phyloP scores from a whole-genome alignment of 2,113 vertebrate genomes.

The Actenoides lindsayi region DNA sequence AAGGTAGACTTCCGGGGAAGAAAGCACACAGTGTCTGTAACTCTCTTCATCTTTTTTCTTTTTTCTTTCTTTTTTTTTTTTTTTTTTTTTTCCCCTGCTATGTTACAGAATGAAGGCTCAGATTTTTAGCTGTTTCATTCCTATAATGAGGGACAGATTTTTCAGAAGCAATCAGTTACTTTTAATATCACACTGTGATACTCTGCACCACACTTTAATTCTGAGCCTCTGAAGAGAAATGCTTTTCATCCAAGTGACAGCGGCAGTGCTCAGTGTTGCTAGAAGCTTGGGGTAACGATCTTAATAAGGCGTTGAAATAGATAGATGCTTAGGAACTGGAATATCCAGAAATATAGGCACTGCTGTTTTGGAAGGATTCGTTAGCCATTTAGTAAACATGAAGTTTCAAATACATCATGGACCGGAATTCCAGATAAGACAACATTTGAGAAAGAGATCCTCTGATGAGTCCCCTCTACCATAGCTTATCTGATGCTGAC shows the following conservation, averaged over 20 bases:
- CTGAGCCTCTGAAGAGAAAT: neutral
- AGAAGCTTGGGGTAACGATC: neutral
- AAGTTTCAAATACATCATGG: neutral
- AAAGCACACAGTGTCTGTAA: neutral
- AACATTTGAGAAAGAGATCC: neutral
- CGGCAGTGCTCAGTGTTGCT: neutral
- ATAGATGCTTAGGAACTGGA: neutral
- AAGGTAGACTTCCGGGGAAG: neutral
- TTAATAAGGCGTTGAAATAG: neutral
- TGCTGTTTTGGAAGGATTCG: neutral
- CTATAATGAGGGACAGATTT: fast-evolving
- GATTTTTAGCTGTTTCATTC: neutral
- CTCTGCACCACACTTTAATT: neutral
- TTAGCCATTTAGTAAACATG: neutral
- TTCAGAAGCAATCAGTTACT: neutral
- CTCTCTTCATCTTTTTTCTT: neutral
- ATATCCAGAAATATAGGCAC: neutral
- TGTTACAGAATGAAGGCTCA: neutral
- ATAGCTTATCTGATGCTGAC: neutral
- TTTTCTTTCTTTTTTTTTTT: no score
- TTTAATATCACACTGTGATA: neutral
- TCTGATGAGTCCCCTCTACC: fast-evolving
- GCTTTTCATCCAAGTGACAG: no score
- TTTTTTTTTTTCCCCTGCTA: fast-evolving
- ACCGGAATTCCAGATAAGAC: neutral